Conservation (phyloP, 2,888 invertebrate genomes). For the Phalera bucephala region DNA sequence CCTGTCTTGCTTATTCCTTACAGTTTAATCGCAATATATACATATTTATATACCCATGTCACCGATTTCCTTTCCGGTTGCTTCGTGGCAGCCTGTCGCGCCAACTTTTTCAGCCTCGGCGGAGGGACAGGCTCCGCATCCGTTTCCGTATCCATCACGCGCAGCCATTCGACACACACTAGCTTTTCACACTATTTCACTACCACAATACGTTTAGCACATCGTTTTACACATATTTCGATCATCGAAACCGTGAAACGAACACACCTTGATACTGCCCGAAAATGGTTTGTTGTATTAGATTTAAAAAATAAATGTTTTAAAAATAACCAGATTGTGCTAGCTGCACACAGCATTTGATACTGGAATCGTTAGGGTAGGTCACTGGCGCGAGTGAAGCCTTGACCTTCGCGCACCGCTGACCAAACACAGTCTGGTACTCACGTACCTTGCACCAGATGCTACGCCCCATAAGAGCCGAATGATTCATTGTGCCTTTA, state of each 20-base stretch:
- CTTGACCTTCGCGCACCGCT: slow-evolving; percentile 76
- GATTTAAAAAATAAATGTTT: not conserved
- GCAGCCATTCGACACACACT: slow-evolving; percentile 34
- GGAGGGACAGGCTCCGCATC: slow-evolving; percentile 64
- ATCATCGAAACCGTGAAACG: slow-evolving; percentile 61
- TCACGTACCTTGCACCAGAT: slow-evolving; percentile 63
- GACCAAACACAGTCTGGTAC: slow-evolving; percentile 62
- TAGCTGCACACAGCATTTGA: slow-evolving; percentile 25
- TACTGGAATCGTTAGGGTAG: slow-evolving; percentile 34
- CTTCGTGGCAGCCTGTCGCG: slow-evolving; percentile 59
- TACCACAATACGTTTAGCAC: slow-evolving; percentile 31
- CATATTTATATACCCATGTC: slow-evolving; percentile 73
- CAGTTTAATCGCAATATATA: too few species aligned
- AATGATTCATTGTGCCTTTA: slow-evolving; percentile 38
- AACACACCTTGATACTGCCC: slow-evolving; percentile 25
- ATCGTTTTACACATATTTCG: slow-evolving; percentile 64
- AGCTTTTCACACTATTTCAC: slow-evolving; percentile 33
- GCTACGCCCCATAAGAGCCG: slow-evolving; percentile 55
- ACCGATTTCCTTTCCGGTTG: slow-evolving; percentile 64
- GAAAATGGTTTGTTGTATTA: not conserved
- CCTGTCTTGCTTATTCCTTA: too few species aligned
- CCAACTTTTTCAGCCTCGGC: slow-evolving; percentile 72
- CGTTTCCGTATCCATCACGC: slow-evolving; percentile 47
- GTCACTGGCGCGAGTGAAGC: slow-evolving; percentile 60
- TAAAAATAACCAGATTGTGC: slow-evolving; percentile 31